phyloP scores from a whole-genome alignment of 2,797 vertebrate species.

The Neosilurus mollespiculum region DNA sequence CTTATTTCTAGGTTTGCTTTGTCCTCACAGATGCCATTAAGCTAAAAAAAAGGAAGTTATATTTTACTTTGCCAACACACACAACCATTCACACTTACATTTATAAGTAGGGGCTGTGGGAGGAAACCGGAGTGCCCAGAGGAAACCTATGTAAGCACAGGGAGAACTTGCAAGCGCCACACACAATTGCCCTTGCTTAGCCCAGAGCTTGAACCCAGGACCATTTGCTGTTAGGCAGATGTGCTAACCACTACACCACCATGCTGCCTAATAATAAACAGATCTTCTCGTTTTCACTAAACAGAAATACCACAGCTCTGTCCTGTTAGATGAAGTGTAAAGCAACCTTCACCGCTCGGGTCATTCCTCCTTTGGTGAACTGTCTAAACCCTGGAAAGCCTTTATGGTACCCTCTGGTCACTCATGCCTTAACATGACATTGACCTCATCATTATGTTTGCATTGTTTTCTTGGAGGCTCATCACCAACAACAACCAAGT shows the following conservation, averaged over 20 bases:
- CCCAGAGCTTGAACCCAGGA: too few relatives aligned
- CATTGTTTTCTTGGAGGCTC: neutral
- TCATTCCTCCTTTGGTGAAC: neutral
- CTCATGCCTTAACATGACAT: neutral
- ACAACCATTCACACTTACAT: too few relatives aligned
- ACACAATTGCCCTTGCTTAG: too few relatives aligned
- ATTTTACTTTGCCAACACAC: neutral
- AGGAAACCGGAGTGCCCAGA: too few relatives aligned
- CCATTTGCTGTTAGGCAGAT: neutral
- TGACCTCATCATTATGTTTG: neutral
- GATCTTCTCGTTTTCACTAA: neutral
- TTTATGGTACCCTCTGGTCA: neutral
- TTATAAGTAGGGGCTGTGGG: too few relatives aligned
- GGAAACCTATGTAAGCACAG: too few relatives aligned
- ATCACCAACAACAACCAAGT: neutral
- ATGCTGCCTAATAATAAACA: neutral
- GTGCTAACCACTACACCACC: neutral
- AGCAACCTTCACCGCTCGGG: neutral
- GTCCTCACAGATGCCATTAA: constrained; percentile 19
- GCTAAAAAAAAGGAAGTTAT: constrained; percentile 36
- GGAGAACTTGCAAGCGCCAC: too few relatives aligned
- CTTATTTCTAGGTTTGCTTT: neutral
- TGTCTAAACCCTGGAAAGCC: neutral
- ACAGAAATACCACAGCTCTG: neutral
- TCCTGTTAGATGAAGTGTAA: neutral